Evolutionary conservation across 2,113 vertebrate species (phyloP).

Genomic region (Onychorhynchus coronatus): DNA sequence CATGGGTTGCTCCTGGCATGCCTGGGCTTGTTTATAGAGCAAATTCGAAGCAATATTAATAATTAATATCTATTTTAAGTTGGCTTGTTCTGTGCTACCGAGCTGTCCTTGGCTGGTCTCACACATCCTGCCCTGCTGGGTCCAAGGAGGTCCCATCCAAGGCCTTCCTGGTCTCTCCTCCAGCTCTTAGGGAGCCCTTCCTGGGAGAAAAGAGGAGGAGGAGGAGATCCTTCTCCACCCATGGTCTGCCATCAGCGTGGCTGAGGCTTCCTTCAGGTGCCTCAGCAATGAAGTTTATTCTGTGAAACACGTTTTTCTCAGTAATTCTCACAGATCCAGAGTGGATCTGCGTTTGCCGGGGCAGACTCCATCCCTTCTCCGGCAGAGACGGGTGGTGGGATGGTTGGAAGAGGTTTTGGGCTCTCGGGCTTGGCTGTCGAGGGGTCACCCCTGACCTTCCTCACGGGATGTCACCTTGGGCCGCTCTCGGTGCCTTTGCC

Average conservation of each 20-base stretch:
- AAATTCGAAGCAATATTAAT: not conserved
- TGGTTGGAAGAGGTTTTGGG: not conserved
- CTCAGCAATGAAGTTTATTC: not conserved
- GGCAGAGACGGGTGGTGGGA: fast-evolving
- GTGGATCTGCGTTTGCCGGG: not conserved
- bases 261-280: not conserved
- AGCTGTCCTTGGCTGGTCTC: not conserved
- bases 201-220: not conserved
- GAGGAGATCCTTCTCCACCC: not conserved
- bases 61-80: not conserved
- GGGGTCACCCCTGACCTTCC: not conserved
- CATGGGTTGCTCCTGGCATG: not conserved
- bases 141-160: not conserved
- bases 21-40: not conserved
- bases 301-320: not conserved
- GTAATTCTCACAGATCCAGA: not conserved
- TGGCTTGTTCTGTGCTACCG: not conserved
- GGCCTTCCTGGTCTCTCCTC: not conserved
- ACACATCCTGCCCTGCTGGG: not conserved
- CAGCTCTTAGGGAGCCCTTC: not conserved
- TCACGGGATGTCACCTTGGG: not conserved
- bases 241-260: fast-evolving
- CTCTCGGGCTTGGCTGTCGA: not conserved
- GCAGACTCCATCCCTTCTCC: not conserved
- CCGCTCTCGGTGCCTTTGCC: fast-evolving